Base-by-base conservation (phyloP, 2,797 vertebrate genomes). In the Ptychadena robeensis region DNA sequence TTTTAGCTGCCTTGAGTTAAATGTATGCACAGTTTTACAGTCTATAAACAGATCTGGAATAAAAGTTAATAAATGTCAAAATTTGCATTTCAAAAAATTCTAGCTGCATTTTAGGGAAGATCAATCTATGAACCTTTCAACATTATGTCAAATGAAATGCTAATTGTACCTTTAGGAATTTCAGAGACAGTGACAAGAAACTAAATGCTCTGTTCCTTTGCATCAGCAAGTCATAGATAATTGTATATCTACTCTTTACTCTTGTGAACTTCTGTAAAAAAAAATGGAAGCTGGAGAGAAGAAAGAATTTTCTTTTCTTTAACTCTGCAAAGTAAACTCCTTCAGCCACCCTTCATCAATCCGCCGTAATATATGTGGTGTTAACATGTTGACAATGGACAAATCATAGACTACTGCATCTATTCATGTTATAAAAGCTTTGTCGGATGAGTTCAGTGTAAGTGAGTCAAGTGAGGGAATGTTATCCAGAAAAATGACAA, bases 141-240 rank as follows among this genome's bases (percentile, higher is more conserved):
- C 96, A 95, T 99, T 98, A 98, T 95, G 94, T 99, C 97, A 99
- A 97, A 97, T 96, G 97, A 98, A 99, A 99, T 99, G 98, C 97
- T 99, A 99, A 99, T 99, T 98, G 98, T 99, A 99, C 97, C 98
- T 99, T 98, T 97, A 98, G 98, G 98, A 99, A 98, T 99, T 98
- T 98, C 94, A 95, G 94, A 96, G 96, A 98, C 96, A 96, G 96
- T 98, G 97, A 99, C 97, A 96, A 96, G 97, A 97, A 98, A 99
- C 97, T 96, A 98, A 97, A 99, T 97, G 96, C 96, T 95, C 95
- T 96, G 96, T 98, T 97, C 96, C 96, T 98, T 98, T 94, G 95
- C 97, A 96, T 96, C 95, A 95, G 94, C 94, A 95, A 96, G 95
- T 96, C 93, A 95, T 92, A 93, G 91, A 91, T 94, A 94, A 91